Evolutionary conservation across 2,797 vertebrate genomes (phyloP).

Genomic region (Rhinogobio ventralis): DNA sequence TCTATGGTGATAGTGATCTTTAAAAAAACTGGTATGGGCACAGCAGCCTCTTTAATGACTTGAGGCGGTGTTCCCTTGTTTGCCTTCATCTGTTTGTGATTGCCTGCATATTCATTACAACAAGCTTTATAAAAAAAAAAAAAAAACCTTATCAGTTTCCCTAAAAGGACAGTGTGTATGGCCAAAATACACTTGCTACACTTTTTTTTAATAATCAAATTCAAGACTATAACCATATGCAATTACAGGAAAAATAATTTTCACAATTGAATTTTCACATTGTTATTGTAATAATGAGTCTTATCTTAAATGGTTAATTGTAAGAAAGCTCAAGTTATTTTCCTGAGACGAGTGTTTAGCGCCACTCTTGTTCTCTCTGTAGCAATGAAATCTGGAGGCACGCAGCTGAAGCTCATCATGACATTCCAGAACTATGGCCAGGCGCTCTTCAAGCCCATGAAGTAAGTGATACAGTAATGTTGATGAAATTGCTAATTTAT

Average conservation of each 20-base stretch:
- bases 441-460: constrained; percentile 85
- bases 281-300: not conserved
- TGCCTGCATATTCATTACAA: constrained; percentile 21
- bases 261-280: not conserved
- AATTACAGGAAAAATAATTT: not conserved
- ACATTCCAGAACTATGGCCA: constrained; percentile 99
- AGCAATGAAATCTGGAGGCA: constrained; percentile 99
- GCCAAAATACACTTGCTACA: constrained; percentile 40
- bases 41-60: not conserved
- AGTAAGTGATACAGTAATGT: constrained; percentile 70
- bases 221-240: constrained; percentile 5
- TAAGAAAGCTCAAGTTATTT: constrained; percentile 19
- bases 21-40: not conserved
- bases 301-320: constrained; percentile 22
- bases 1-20: not conserved
- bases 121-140: not conserved
- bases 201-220: constrained; percentile 15
- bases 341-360: not conserved
- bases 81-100: constrained; percentile 45
- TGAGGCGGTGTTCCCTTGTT: not conserved
- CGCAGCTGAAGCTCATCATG: constrained; percentile 98
- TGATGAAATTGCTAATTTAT: not conserved
- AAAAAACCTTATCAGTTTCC: constrained; percentile 15
- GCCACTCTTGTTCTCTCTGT: constrained; percentile 52
- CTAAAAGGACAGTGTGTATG: constrained; percentile 6